Evolutionary conservation across 2,888 invertebrate species (phyloP), one percentile per base, ranked within the genome.

Genomic region (Eristalis arbustorum): DNA sequence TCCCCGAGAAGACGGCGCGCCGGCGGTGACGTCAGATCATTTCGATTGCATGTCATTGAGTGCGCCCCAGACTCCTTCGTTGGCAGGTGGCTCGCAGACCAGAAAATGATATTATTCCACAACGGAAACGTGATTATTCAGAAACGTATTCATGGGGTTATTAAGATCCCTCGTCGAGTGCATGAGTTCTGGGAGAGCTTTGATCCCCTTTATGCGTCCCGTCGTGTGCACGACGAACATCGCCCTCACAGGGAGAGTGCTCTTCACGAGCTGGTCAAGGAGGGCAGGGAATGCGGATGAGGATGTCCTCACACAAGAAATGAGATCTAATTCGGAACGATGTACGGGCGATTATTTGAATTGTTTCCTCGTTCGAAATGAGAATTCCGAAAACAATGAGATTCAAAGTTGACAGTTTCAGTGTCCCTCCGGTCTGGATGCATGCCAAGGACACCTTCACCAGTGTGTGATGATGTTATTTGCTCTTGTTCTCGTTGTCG

Each of bases 71-170:
- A 14, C 23, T 49, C 67, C 49, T 28, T 23, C 57, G 28, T 49
- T 68, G 23, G 22, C 23, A 22, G 59, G 59, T 23, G 59, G 59
- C 1, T 25, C 37, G 13, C 37, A 37, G 37, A 37, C 37, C 3
- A 13, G 8, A 11, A 14, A 22, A 57, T 10, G 22, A 56, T 13
- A 31, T 31, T 56, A 28, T 68, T 31, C 68, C 11, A 31, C 68
- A 31, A 57, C 31, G 56, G 34, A 22, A 57, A 68, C 56, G 68
- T 68, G 68, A 68, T 68, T 68, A 49, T 10, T 56, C 68, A 68
- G 31, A 68, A 68, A 25, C 37, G 66, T 42, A 66, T 66, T 42
- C 42, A 25, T 40, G 42, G 42, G 22, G 42, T 25, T 49, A 42
- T 25, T 42, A 42, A 49, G 66, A 56, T n/a, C 5, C 56, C n/a